A percentile compares a stretch with the other conserved stretches of the same genome.
Evolutionary conservation across 2,113 vertebrate genomes (phyloP).

Genomic region (Taurulus bubalis): DNA sequence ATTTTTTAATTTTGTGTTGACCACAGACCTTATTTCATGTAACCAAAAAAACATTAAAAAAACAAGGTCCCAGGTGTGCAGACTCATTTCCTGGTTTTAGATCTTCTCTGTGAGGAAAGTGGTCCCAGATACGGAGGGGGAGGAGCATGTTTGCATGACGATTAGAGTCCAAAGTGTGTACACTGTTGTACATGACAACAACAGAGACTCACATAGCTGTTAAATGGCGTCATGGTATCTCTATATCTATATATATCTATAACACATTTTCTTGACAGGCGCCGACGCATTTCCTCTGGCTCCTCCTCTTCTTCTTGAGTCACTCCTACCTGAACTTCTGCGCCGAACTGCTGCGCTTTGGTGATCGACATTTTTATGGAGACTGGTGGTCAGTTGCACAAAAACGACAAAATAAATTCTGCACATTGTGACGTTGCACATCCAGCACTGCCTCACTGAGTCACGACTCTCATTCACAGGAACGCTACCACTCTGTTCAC

Average conservation of each 20-base stretch:
- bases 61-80: no score
- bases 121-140: no score
- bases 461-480: slow-evolving; percentile 45
- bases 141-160: neutral
- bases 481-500: slow-evolving; percentile 55
- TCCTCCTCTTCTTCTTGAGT: slow-evolving; percentile 73
- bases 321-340: slow-evolving; percentile 71
- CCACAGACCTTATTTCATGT: no score
- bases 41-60: no score
- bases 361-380: slow-evolving; percentile 70
- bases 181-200: neutral
- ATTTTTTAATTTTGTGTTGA: no score
- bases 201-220: neutral
- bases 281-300: slow-evolving; percentile 74
- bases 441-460: neutral
- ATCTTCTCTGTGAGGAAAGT: no score
- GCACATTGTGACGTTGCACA: neutral
- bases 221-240: accelerated
- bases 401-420: neutral
- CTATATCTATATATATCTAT: no score
- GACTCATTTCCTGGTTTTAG: no score
- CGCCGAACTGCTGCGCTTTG: slow-evolving; percentile 73
- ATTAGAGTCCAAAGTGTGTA: neutral
- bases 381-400: slow-evolving; percentile 55
- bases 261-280: slow-evolving; percentile 44